Percentiles rank a stretch among this genome's conserved stretches.
Evolutionary conservation across 2,888 invertebrate species (phyloP).

Genomic region (Melinopterus prodromus): DNA sequence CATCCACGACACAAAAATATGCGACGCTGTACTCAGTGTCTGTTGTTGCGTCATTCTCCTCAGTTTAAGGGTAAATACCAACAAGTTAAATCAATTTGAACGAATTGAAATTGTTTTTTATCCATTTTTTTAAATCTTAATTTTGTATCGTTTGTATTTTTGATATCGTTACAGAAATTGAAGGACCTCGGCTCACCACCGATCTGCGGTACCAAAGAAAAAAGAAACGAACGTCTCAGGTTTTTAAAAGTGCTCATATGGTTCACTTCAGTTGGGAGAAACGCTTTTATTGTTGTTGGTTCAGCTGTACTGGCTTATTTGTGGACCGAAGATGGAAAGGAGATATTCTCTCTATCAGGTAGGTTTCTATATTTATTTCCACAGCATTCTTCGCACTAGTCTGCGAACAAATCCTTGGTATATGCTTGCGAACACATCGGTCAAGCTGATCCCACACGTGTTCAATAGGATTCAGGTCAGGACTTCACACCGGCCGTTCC

Average conservation of each 20-base stretch:
- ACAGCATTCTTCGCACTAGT: too few species aligned
- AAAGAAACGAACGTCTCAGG: conserved; percentile 49
- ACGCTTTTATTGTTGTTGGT: conserved; percentile 73
- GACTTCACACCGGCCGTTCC: too few species aligned
- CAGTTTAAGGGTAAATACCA: conserved; percentile 66
- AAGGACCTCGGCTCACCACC: conserved; percentile 62
- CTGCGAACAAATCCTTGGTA: too few species aligned
- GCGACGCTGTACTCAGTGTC: conserved; percentile 70
- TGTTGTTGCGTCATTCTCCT: conserved; percentile 69
- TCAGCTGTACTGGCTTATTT: conserved; percentile 68
- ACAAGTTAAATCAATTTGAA: too few species aligned
- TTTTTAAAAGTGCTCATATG: conserved; percentile 64
- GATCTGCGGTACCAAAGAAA: conserved; percentile 54
- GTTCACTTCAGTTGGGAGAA: conserved; percentile 73
- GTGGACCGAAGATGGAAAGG: conserved; percentile 60
- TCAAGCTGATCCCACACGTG: too few species aligned
- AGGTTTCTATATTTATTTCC: conserved; percentile 26
- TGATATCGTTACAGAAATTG: conserved; percentile 64
- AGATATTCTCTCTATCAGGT: conserved; percentile 71
- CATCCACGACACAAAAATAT: conserved; percentile 64
- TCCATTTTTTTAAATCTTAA: too few species aligned
- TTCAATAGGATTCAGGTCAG: too few species aligned
- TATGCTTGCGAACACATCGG: too few species aligned
- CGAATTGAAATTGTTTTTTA: too few species aligned
- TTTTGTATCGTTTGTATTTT: too few species aligned